Percentiles rank a stretch among this genome's conserved stretches.
Conservation (phyloP, 92 coral and sea anemone genomes). For the Zoanthus sansibaricus region DNA sequence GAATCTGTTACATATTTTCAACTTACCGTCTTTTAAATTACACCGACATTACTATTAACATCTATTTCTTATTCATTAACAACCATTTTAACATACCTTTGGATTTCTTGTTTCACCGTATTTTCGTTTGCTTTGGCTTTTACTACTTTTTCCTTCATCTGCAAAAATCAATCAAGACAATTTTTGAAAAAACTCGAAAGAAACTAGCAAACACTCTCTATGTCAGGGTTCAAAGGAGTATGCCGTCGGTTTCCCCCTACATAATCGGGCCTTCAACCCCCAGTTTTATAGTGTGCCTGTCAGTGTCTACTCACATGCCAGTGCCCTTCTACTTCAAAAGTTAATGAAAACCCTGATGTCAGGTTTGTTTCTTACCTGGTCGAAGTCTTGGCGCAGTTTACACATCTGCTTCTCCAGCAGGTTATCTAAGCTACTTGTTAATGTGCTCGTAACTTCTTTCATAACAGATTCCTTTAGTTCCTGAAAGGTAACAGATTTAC, state of each 20-base stretch:
- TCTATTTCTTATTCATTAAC: not conserved
- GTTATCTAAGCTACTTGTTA: not conserved
- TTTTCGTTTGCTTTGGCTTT: not conserved
- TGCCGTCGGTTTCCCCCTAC: too few species aligned
- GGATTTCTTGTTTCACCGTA: not conserved
- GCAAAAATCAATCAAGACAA: not conserved
- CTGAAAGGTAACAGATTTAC: not conserved
- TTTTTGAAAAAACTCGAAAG: not conserved
- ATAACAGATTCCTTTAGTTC: not conserved
- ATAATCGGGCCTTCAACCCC: too few species aligned
- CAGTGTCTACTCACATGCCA: too few species aligned
- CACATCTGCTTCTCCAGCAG: not conserved
- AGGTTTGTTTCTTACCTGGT: not conserved
- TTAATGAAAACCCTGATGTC: too few species aligned
- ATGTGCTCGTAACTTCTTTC: not conserved
- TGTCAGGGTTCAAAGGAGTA: not conserved
- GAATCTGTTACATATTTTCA: not conserved
- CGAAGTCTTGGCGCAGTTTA: not conserved
- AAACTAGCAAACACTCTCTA: not conserved
- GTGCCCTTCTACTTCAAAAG: too few species aligned
- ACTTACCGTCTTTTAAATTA: not conserved
- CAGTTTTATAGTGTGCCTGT: too few species aligned
- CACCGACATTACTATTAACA: not conserved
- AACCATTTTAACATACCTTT: not conserved
- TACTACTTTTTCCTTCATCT: not conserved